A percentile compares a stretch with the other conserved stretches of the same genome.
phyloP scores from a whole-genome alignment of 1,140 invertebrate genomes.

The Drosophila ohnishii region DNA sequence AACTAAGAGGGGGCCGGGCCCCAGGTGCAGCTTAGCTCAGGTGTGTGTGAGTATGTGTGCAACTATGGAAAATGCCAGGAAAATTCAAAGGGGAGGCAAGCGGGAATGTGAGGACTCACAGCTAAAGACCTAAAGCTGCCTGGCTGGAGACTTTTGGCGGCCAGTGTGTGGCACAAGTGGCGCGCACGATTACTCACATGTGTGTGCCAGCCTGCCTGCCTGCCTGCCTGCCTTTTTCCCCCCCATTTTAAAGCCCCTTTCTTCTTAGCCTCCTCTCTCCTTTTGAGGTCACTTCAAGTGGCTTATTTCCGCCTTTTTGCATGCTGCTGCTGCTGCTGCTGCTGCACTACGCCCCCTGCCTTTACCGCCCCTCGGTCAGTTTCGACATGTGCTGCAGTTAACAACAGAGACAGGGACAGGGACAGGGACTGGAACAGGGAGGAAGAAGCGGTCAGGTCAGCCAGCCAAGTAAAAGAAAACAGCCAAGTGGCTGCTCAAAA shows the following conservation, averaged over 20 bases:
- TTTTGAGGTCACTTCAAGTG: constrained; percentile 79
- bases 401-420: constrained; percentile 34
- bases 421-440: background rate
- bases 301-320: constrained; percentile 79
- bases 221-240: background rate
- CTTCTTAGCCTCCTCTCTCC: constrained; percentile 10
- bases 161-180: constrained; percentile 65
- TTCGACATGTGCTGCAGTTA: constrained; percentile 56
- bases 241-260: constrained; percentile 9
- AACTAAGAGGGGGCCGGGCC: constrained; percentile 10
- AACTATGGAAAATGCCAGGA: constrained; percentile 4
- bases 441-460: background rate
- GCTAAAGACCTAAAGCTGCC: constrained; percentile 14
- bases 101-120: background rate
- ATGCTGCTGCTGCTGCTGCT: constrained; percentile 39
- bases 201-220: background rate
- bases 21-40: constrained; percentile 30
- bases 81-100: constrained; percentile 5
- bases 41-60: constrained; percentile 11
- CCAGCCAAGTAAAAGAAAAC: constrained; percentile 26
- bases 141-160: constrained; percentile 45
- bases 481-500: constrained; percentile 20
- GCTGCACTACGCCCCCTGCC: background rate
- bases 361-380: constrained; percentile 42
- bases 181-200: constrained; percentile 70